Percentiles rank a stretch among this genome's conserved stretches.
Evolutionary conservation across 2,113 vertebrate genomes (phyloP).

Genomic region (Vulpes lagopus): DNA sequence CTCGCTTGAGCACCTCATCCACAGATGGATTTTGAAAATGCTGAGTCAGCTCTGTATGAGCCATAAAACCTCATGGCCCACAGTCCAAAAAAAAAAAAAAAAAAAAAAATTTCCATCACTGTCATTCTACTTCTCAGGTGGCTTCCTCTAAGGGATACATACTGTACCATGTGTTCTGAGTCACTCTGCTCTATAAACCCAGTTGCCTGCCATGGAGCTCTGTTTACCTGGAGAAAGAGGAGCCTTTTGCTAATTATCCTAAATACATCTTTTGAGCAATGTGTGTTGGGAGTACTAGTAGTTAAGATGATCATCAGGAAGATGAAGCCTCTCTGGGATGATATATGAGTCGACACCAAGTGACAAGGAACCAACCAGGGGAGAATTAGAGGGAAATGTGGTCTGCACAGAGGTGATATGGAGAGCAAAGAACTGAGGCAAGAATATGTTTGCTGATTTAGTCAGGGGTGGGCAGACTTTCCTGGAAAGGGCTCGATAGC

Average conservation of each 20-base stretch:
- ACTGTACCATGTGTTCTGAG: neutral
- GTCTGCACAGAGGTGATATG: neutral
- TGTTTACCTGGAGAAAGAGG: conserved; percentile 9
- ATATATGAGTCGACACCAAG: neutral
- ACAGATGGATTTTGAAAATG: neutral
- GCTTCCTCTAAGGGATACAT: neutral
- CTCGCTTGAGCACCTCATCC: neutral
- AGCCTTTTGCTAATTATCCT: neutral
- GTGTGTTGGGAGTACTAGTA: neutral
- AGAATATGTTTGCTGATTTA: neutral
- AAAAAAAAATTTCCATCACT: neutral
- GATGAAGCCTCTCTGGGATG: neutral
- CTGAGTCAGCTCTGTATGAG: neutral
- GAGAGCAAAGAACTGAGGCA: neutral
- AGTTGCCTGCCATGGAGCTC: neutral
- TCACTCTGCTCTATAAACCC: neutral
- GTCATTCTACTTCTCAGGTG: neutral
- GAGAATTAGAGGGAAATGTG: neutral
- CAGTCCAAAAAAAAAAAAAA: neutral
- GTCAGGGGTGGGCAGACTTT: neutral
- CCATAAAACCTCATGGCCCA: neutral
- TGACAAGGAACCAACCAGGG: neutral
- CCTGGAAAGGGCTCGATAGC: neutral
- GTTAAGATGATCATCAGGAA: neutral
- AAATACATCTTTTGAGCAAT: neutral